phyloP scores from a whole-genome alignment of 2,113 vertebrate species.

The Lepus timidus region DNA sequence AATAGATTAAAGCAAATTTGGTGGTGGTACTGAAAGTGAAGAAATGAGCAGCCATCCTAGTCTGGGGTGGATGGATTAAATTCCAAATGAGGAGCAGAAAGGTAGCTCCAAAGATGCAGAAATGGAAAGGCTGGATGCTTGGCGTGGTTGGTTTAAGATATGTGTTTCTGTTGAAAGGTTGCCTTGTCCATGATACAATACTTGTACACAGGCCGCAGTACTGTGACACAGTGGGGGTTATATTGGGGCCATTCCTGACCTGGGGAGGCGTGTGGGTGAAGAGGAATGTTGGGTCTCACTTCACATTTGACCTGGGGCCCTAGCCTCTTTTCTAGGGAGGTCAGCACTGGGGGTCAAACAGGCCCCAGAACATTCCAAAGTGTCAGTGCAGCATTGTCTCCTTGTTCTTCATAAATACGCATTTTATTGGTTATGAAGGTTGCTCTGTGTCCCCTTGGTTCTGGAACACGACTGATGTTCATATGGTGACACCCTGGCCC shows the following conservation, averaged over 20 bases:
- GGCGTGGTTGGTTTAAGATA: no score
- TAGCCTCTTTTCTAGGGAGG: background rate
- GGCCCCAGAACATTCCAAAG: background rate
- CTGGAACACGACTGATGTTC: background rate
- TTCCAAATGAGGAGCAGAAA: no score
- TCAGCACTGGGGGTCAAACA: background rate
- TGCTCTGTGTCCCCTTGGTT: background rate
- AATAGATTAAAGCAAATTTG: background rate
- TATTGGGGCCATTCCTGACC: background rate
- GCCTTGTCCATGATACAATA: no score
- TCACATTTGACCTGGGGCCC: background rate
- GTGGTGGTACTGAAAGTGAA: background rate
- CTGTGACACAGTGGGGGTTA: background rate
- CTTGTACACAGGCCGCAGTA: no score
- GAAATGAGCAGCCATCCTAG: background rate
- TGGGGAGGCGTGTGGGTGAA: accelerated
- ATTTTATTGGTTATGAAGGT: background rate
- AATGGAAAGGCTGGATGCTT: no score
- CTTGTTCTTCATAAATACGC: background rate
- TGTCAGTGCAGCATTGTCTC: background rate
- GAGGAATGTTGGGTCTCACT: background rate
- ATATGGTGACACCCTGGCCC: background rate
- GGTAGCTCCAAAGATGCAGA: no score
- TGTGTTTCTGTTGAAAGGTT: no score
- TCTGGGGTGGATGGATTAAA: no score